phyloP scores from a whole-genome alignment of 2,888 invertebrate species.

The Synergus itoensis region DNA sequence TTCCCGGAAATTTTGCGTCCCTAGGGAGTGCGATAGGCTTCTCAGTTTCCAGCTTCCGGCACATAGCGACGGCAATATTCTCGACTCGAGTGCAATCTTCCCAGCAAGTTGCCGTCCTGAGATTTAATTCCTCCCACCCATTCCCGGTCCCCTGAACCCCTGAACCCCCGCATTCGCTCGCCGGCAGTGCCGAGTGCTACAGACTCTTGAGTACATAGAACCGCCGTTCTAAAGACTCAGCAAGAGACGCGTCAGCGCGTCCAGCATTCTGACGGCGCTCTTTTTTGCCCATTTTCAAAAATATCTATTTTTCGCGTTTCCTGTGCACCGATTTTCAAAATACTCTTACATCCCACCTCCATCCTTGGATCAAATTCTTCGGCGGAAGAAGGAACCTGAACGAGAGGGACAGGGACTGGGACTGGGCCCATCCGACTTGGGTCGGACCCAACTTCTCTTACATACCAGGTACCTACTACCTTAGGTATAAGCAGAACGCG shows the following conservation, averaged over 20 bases:
- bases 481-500: conserved; percentile 31
- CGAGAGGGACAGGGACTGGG: neutral
- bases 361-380: neutral
- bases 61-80: conserved; percentile 39
- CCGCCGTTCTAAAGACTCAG: conserved; percentile 57
- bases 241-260: conserved; percentile 55
- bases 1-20: neutral
- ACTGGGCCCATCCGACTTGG: conserved; percentile 1
- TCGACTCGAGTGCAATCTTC: conserved; percentile 44
- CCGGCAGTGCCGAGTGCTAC: conserved; percentile 61
- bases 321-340: neutral
- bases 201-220: conserved; percentile 41
- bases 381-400: neutral
- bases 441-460: conserved; percentile 26
- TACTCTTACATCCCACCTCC: neutral
- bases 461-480: conserved; percentile 36
- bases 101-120: conserved; percentile 54
- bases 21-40: neutral
- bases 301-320: neutral
- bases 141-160: conserved; percentile 53
- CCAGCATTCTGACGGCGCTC: conserved; percentile 42
- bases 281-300: neutral
- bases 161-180: conserved; percentile 54
- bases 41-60: conserved; percentile 22
- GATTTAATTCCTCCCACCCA: conserved; percentile 63